phyloP scores from a whole-genome alignment of 30 jellyfish, hydroid and myxozoan species.

The Aurelia sp. region DNA sequence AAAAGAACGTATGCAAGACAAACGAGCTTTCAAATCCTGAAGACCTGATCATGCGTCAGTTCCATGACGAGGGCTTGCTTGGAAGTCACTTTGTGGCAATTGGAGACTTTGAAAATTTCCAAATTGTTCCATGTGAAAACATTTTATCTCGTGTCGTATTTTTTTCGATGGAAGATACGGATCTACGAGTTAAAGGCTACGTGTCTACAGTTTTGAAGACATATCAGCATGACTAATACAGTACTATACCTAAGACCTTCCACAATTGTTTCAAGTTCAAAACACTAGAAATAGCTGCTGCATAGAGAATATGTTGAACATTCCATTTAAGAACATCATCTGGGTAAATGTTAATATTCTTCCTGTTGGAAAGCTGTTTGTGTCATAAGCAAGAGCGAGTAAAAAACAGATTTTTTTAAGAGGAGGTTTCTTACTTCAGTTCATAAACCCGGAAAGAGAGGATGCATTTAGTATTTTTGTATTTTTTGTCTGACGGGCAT shows the following conservation, averaged over 20 bases:
- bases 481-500: too few species aligned
- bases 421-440: too few species aligned
- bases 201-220: constrained; percentile 9
- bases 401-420: too few species aligned
- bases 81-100: constrained; percentile 21
- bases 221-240: constrained; percentile 19
- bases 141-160: constrained; percentile 2
- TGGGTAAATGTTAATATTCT: too few species aligned
- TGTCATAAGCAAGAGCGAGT: too few species aligned
- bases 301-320: too few species aligned
- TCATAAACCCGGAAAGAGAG: too few species aligned
- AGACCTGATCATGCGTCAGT: constrained; percentile 17
- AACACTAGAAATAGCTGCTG: too few species aligned
- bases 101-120: background rate
- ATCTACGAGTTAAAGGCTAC: background rate
- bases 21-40: constrained; percentile 18
- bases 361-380: too few species aligned
- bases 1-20: constrained; percentile 1
- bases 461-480: too few species aligned
- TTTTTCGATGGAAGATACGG: constrained; percentile 2
- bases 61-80: constrained; percentile 1
- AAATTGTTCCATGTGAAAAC: constrained; percentile 7
- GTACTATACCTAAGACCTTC: background rate
- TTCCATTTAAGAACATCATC: too few species aligned
- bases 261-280: too few species aligned